Evolutionary conservation across 2,113 vertebrate species (phyloP).

Genomic region (Sander vitreus): DNA sequence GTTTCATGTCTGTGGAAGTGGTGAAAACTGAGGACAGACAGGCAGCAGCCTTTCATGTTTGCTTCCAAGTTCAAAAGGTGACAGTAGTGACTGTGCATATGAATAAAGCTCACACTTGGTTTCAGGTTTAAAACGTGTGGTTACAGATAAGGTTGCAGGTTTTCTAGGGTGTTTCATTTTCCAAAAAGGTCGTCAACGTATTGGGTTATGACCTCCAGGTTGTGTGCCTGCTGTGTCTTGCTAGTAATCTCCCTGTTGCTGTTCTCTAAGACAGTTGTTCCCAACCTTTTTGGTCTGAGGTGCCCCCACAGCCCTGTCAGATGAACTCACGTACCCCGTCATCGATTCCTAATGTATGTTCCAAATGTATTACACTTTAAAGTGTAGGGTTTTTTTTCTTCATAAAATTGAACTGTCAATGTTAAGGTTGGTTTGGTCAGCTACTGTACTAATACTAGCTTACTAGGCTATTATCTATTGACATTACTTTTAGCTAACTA

Average conservation of each 20-base stretch:
- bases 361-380: too few relatives aligned
- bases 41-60: background rate
- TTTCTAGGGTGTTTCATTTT: background rate
- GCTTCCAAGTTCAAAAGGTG: background rate
- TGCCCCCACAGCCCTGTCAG: too few relatives aligned
- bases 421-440: too few relatives aligned
- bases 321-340: too few relatives aligned
- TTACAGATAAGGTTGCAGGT: background rate
- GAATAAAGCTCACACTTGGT: background rate
- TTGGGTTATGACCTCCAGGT: background rate
- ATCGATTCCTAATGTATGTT: too few relatives aligned
- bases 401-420: too few relatives aligned
- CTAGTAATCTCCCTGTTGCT: slow-evolving; percentile 22
- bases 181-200: background rate
- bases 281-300: too few relatives aligned
- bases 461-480: too few relatives aligned
- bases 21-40: background rate
- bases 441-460: too few relatives aligned
- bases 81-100: slow-evolving; percentile 1
- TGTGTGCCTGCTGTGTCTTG: slow-evolving; percentile 1
- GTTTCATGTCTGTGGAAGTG: background rate
- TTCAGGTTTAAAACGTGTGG: background rate
- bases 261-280: background rate
- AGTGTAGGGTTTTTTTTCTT: too few relatives aligned
- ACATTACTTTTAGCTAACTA: too few relatives aligned